Base-by-base conservation (phyloP, 1,140 invertebrate species). In the Brachionus rubens region DNA sequence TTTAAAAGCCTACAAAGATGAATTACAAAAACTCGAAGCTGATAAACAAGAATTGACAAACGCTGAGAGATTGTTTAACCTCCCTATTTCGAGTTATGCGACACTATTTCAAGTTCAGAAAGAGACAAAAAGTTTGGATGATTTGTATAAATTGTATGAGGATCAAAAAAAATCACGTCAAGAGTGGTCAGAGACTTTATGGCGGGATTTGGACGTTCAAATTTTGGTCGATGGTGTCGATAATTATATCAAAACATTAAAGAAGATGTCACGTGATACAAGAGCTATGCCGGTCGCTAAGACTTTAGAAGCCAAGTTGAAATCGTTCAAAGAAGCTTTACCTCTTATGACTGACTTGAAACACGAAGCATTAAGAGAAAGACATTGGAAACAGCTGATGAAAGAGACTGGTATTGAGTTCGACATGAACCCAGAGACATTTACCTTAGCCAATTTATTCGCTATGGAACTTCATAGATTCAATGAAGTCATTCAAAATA, bases 391-490 rank as follows among this genome's bases (percentile, higher is more conserved):
- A 76, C 88, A 91, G 78, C 82, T 96, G 26, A 94, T 94, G 92
- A 83, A 87, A 6, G 92, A 91, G 82, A 95, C 92, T 46, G 90
- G 91, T 84, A 81, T 84, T 80, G 80, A 88, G 77, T 94, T 95
- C 80, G 91, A 94, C 80, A 93, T 94, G 89, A 87, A 90, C 2
- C 89, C 91, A 0, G 89, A 92, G 3, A 87, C 89, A 72, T 94
- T 94, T 80, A 95, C 92, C 0, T 84, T 95, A 70, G 90, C 91
- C 76, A 92, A 93, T 80, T 90, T 96, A 88, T 96, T 96, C 84
- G 87, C 89, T 0, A 94, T 96, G 92, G 90, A 95, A 80, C 81
- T 94, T 68, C 89, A 92, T 79, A 88, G 90, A 77, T 92, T 92
- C 80, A 89, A 91, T 81, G 91, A 93, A 0, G 90, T 91, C 10